Evolutionary conservation across 1,140 invertebrate genomes (phyloP).

Genomic region (Tetraneura akinire): DNA sequence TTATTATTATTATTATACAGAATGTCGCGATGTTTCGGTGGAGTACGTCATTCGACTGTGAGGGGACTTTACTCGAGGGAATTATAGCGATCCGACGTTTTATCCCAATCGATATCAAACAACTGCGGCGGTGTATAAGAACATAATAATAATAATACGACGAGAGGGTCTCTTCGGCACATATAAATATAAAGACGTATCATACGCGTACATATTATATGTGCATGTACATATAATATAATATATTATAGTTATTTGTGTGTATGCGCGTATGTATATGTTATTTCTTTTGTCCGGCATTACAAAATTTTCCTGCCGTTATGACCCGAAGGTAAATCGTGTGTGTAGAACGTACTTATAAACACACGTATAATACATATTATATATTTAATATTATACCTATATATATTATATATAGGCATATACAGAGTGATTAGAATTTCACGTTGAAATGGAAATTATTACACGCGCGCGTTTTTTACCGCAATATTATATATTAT

Average conservation of each 20-base stretch:
- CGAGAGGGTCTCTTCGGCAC: slow-evolving; percentile 17
- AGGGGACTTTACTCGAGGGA: not conserved
- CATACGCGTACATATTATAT: too few relatives aligned
- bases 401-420: slow-evolving; percentile 25
- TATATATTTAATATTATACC: too few relatives aligned
- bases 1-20: too few relatives aligned
- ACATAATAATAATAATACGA: slow-evolving; percentile 20
- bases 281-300: slow-evolving; percentile 46
- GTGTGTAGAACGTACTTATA: slow-evolving; percentile 20
- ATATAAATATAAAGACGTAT: not conserved
- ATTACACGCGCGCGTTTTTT: not conserved
- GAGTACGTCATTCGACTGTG: not conserved
- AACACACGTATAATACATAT: slow-evolving; percentile 6
- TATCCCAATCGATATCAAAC: slow-evolving; percentile 40
- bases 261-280: not conserved
- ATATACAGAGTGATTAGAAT: not conserved
- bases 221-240: too few relatives aligned
- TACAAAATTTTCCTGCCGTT: slow-evolving; percentile 42
- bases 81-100: slow-evolving; percentile 37
- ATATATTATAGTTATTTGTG: not conserved
- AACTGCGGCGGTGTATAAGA: not conserved
- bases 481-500: too few relatives aligned
- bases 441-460: not conserved
- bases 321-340: slow-evolving; percentile 47
- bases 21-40: not conserved